phyloP scores from a whole-genome alignment of 2,113 vertebrate species.

The Procavia capensis region DNA sequence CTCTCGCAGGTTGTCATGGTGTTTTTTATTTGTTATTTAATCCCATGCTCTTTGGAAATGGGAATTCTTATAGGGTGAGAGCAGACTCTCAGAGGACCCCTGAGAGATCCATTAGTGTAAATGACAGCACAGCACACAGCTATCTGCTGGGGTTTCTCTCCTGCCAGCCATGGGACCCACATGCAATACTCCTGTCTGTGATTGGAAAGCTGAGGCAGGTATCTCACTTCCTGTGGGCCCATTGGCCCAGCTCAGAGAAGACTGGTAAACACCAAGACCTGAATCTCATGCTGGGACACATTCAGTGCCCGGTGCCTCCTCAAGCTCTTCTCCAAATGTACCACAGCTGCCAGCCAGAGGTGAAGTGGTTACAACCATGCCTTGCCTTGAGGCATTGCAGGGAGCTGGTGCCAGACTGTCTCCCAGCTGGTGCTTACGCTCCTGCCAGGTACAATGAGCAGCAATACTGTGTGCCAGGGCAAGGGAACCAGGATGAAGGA shows the following conservation, averaged over 20 bases:
- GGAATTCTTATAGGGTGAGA: fast-evolving
- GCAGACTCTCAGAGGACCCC: not conserved
- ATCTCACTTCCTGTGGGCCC: not conserved
- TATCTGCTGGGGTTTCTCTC: not conserved
- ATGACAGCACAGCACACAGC: not conserved
- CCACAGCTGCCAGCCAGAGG: fast-evolving
- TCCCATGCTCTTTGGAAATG: not conserved
- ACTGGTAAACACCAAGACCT: not conserved
- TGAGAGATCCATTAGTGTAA: no score
- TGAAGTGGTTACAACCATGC: fast-evolving
- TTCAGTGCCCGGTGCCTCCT: fast-evolving
- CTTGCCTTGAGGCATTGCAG: not conserved
- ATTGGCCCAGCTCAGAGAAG: not conserved
- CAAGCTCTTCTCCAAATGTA: fast-evolving
- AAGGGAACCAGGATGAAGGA: fast-evolving
- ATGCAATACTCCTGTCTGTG: fast-evolving
- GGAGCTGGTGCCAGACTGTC: not conserved
- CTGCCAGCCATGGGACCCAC: fast-evolving
- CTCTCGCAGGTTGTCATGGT: no score
- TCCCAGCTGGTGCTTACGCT: not conserved
- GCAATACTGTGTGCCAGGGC: no score
- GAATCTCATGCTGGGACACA: fast-evolving
- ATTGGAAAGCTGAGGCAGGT: not conserved
- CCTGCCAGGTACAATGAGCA: fast-evolving
- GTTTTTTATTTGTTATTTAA: not conserved